Base-by-base conservation (phyloP, 2,797 vertebrate species). In the Sebastes goodei region DNA sequence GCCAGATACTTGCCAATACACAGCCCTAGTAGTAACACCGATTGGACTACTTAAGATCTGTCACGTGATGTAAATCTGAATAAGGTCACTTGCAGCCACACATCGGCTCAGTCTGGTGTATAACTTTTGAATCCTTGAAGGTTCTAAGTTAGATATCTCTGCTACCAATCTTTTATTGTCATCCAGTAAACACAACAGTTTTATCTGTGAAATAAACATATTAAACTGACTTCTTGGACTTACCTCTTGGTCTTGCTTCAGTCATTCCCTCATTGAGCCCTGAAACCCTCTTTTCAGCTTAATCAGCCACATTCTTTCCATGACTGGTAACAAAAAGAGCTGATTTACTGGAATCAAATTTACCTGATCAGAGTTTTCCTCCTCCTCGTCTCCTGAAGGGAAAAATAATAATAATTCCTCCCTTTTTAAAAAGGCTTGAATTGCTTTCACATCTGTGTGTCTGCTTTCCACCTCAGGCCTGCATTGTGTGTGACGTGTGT, bases 291-390 rank as follows among this genome's bases (percentile, higher is more conserved):
- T 70, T 68, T 59, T 71, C 17, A 74, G 78, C 91, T 83, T 74
- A 86, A 91, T 91, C 90, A 83, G 76, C 75, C 14, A 56, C 92
- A 94, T 95, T 95, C 92, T 86, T 95, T 95, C 93, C 92, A 77
- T 57, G 76, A 84, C 82, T 79, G 87, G 89, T 92, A 93, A 93
- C 82, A 82, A 78, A 78, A 82, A 57, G 71, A 78, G 66, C 83
- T 69, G 82, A 93, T 83, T 88, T 84, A 73, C 80, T 91, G 90
- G 92, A 91, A 89, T 91, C 78, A 91, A 88, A 93, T 94, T 82
- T 84, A 89, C 89, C 81, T 80, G 91, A 94, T 94, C 89, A 72
- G 71, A 86, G 74, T 94, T 92, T 93, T 88, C 86, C 88, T 81
- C 71, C 61, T 64, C 55, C 10, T 65, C 71, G n/a, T 74, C 84